Evolutionary conservation across 2,888 invertebrate species (phyloP).

Genomic region (Lucinisca nassula): DNA sequence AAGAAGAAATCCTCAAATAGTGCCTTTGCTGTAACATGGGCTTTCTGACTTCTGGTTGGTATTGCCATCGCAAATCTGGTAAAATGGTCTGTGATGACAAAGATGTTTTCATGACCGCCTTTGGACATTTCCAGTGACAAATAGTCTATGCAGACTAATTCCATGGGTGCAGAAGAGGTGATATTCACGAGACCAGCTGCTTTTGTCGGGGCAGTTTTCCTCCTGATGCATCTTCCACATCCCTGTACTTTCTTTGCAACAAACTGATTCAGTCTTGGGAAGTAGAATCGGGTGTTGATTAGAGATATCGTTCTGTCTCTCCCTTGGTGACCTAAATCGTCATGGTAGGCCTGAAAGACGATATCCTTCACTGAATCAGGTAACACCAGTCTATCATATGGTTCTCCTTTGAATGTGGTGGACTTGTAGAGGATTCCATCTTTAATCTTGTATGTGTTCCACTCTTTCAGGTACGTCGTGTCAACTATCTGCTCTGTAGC

Average conservation of each 20-base stretch:
- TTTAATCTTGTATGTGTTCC: background rate
- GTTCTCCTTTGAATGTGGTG: background rate
- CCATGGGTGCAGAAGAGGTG: background rate
- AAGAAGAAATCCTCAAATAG: background rate
- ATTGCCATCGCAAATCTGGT: background rate
- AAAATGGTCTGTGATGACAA: background rate
- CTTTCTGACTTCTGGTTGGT: background rate
- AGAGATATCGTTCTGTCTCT: background rate
- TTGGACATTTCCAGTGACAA: background rate
- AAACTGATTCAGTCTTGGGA: background rate
- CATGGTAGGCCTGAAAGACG: background rate
- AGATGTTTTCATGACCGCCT: background rate
- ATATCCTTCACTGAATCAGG: background rate
- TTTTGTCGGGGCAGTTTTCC: background rate
- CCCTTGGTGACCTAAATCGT: background rate
- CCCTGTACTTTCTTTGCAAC: background rate
- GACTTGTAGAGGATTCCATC: background rate
- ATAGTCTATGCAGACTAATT: background rate
- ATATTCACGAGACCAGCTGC: background rate
- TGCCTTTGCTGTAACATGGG: background rate
- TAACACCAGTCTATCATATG: background rate
- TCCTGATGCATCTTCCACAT: background rate
- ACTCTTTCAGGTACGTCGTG: background rate
- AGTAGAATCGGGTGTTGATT: background rate
- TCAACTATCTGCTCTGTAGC: background rate